These are phyloP conservation scores for Brachylomia viminalis DNA, from an alignment of 2,888 invertebrate species.

Conservation along the genomic window DNA sequence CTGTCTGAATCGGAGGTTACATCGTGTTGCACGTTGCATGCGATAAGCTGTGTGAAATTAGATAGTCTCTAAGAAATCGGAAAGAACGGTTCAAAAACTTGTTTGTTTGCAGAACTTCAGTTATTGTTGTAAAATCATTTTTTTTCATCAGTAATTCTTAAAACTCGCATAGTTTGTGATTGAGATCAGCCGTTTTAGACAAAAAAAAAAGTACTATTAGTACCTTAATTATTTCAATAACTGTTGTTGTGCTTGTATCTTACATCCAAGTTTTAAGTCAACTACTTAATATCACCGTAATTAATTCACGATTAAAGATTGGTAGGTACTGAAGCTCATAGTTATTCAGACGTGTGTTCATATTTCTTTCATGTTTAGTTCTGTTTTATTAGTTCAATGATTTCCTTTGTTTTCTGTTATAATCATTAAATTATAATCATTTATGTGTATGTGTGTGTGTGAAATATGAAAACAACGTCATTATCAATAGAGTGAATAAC, in stretches of 20 bases:
- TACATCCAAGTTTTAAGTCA: constrained; percentile 27
- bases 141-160: background rate
- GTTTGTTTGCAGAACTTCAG: constrained; percentile 14
- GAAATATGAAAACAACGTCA: constrained; percentile 65
- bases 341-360: constrained; percentile 58
- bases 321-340: constrained; percentile 46
- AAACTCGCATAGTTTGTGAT: background rate
- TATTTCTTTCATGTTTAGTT: constrained; percentile 56
- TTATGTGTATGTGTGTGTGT: constrained; percentile 36
- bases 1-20: constrained; percentile 21
- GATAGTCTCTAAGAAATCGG: constrained; percentile 11
- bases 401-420: constrained; percentile 42
- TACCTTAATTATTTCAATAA: background rate
- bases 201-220: no score
- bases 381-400: constrained; percentile 39
- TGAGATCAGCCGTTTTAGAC: background rate
- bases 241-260: constrained; percentile 16
- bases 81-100: constrained; percentile 21
- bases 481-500: constrained; percentile 59
- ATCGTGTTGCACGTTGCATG: constrained; percentile 59
- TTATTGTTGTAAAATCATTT: background rate
- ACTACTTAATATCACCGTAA: constrained; percentile 5
- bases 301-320: constrained; percentile 25
- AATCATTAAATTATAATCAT: constrained; percentile 31
- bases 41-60: constrained; percentile 37